Evolutionary conservation across 2,888 invertebrate genomes (phyloP).

Genomic region (Carterocephalus palaemon): DNA sequence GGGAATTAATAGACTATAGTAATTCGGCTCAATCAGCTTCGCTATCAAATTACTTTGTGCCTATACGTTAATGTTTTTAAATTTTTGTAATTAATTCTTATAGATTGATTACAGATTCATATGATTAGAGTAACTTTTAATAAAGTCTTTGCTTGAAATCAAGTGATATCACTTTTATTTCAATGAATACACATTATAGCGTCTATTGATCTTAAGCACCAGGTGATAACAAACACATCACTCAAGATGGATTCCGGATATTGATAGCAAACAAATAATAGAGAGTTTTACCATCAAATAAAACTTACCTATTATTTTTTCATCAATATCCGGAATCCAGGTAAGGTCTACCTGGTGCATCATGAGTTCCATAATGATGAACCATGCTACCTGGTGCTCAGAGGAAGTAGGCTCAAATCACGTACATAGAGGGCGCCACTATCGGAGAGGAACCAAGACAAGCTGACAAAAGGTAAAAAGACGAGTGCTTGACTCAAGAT

Average conservation of each 20-base stretch:
- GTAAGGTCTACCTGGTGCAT: slow-evolving; percentile 25
- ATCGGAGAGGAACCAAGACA: too few relatives aligned
- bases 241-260: slow-evolving; percentile 28
- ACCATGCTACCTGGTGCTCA: background rate
- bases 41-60: slow-evolving; percentile 15
- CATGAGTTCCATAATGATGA: too few relatives aligned
- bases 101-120: slow-evolving; percentile 2
- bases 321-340: slow-evolving; percentile 26
- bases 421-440: too few relatives aligned
- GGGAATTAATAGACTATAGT: slow-evolving; percentile 3
- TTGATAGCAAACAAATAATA: slow-evolving; percentile 24
- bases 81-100: slow-evolving; percentile 11
- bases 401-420: background rate
- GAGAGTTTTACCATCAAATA: slow-evolving; percentile 26
- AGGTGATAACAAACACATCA: slow-evolving; percentile 29
- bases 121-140: background rate
- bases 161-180: slow-evolving; percentile 5
- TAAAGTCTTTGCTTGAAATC: too few relatives aligned
- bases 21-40: background rate
- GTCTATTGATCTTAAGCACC: slow-evolving; percentile 9
- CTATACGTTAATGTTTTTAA: slow-evolving; percentile 10
- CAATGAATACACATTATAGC: slow-evolving; percentile 20
- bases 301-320: slow-evolving; percentile 21
- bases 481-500: too few relatives aligned
- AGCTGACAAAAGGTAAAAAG: too few relatives aligned